A percentile compares a stretch with the other conserved stretches of the same genome.
These are phyloP conservation scores for Elymnias hypermnestra DNA, from an alignment of 1,140 invertebrate genomes.

Conservation along the genomic window DNA sequence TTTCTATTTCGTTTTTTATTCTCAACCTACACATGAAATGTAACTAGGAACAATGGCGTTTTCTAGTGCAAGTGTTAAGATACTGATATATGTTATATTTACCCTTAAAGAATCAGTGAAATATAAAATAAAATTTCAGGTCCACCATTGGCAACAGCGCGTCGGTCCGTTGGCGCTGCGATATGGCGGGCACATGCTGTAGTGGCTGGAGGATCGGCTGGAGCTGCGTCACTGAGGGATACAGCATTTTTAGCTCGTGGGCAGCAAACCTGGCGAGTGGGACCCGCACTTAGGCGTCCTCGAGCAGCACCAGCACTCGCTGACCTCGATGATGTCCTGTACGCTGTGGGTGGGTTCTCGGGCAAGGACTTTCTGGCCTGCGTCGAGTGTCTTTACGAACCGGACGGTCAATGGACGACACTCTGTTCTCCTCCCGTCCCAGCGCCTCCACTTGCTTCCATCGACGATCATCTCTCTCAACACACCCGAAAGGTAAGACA, in stretches of 20 bases:
- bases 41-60: no score
- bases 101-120: no score
- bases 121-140: no score
- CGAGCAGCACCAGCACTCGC: slow-evolving; percentile 69
- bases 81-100: no score
- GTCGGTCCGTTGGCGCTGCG: slow-evolving; percentile 82
- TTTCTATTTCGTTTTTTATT: no score
- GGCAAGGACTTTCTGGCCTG: slow-evolving; percentile 85
- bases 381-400: slow-evolving; percentile 86
- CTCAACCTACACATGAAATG: no score
- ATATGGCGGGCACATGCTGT: slow-evolving; percentile 77
- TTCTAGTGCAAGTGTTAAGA: no score
- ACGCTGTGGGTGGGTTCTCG: slow-evolving; percentile 81
- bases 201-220: slow-evolving; percentile 35
- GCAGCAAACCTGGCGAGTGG: slow-evolving; percentile 55
- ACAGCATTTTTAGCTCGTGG: slow-evolving; percentile 19
- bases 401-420: slow-evolving; percentile 84
- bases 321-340: slow-evolving; percentile 82
- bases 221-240: slow-evolving; percentile 15
- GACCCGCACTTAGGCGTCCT: slow-evolving; percentile 81
- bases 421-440: slow-evolving; percentile 62
- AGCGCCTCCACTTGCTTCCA: background rate
- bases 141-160: slow-evolving; percentile 78
- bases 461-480: background rate
- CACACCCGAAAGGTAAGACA: background rate